Percentiles rank a stretch among this genome's conserved stretches.
Conservation (phyloP, 2,113 vertebrate genomes). For the Bombycilla garrulus region DNA sequence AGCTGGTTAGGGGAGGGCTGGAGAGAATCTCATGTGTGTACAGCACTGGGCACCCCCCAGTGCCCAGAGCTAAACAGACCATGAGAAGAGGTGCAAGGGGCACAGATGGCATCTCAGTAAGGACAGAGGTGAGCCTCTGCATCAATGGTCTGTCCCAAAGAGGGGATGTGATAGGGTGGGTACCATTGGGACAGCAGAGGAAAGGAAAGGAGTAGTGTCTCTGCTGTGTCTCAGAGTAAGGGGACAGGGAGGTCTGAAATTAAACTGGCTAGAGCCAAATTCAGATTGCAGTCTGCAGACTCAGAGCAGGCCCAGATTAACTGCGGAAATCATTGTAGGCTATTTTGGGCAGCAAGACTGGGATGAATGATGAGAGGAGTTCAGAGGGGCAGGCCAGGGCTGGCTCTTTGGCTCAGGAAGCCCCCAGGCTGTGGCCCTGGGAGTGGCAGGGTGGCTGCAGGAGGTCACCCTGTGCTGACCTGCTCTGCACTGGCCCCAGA, state of each 20-base stretch:
- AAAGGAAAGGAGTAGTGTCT: background rate
- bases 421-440: background rate
- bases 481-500: background rate
- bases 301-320: background rate
- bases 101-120: background rate
- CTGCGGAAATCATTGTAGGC: background rate
- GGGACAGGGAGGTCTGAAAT: background rate
- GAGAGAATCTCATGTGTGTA: background rate
- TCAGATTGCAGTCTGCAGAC: background rate
- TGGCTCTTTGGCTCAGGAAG: background rate
- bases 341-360: conserved; percentile 17
- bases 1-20: background rate
- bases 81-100: accelerated
- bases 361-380: background rate
- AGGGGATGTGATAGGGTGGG: background rate
- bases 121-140: background rate
- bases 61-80: background rate
- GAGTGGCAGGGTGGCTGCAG: background rate
- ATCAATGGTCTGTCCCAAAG: background rate
- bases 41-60: background rate
- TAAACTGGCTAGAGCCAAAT: background rate
- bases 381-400: background rate
- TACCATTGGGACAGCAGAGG: background rate
- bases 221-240: background rate
- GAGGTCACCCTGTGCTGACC: background rate